These are phyloP conservation scores for Aix galericulata DNA, from an alignment of 2,113 vertebrate species.

Conservation along the genomic window DNA sequence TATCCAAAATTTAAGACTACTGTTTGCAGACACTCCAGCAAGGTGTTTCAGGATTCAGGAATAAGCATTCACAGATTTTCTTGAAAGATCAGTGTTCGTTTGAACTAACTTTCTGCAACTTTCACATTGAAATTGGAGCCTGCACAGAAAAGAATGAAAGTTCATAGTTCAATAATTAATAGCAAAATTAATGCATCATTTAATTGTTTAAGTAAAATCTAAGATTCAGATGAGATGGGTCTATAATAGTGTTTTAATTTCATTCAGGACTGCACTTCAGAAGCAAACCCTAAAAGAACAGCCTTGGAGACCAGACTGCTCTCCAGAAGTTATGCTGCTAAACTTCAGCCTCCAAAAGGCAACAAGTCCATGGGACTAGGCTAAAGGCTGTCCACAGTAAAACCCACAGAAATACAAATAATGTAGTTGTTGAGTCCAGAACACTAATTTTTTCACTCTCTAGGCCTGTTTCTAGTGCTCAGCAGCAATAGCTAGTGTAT, in stretches of 20 bases:
- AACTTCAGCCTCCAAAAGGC: not conserved
- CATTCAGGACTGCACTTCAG: fast-evolving
- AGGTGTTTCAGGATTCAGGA: not conserved
- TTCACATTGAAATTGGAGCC: not conserved
- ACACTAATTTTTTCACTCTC: not conserved
- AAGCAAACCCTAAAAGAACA: not conserved
- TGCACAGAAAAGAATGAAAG: not conserved
- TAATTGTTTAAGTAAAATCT: not conserved
- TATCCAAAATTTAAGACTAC: not conserved
- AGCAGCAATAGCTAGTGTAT: not conserved
- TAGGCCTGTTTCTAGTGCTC: not conserved
- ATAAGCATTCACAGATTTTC: not conserved
- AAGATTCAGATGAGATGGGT: not conserved
- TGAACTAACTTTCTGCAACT: not conserved
- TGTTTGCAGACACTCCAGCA: not conserved
- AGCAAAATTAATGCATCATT: not conserved
- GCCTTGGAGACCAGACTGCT: not conserved
- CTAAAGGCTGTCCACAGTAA: not conserved
- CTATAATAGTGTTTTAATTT: not conserved
- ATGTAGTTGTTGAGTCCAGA: not conserved
- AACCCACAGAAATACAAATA: not conserved
- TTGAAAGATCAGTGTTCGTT: not conserved
- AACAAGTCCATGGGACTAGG: not conserved
- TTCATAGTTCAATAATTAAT: not conserved
- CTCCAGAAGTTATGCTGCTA: not conserved